Conservation (phyloP, 2,113 vertebrate genomes). For the Centropus unirufus region DNA sequence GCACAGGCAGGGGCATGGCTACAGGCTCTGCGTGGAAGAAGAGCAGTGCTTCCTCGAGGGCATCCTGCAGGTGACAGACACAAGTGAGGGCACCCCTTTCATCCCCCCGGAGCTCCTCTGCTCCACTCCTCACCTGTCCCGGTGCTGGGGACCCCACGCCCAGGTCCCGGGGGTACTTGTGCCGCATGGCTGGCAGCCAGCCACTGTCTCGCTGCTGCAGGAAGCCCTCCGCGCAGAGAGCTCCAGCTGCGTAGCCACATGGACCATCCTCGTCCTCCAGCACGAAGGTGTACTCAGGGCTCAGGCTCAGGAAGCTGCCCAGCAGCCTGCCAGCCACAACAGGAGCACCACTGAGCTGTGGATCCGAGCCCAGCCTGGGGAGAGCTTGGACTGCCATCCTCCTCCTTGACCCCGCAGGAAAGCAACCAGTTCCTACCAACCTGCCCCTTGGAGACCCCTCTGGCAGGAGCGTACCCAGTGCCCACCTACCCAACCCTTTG, state of each 20-base stretch:
- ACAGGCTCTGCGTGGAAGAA: slow-evolving; percentile 79
- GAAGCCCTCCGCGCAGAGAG: slow-evolving; percentile 80
- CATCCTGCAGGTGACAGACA: slow-evolving; percentile 65
- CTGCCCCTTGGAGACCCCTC: not conserved
- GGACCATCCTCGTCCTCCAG: slow-evolving; percentile 85
- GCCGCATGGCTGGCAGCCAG: slow-evolving; percentile 81
- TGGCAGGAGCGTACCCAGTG: not conserved
- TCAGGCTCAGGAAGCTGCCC: slow-evolving; percentile 82
- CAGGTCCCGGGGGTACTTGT: slow-evolving; percentile 36
- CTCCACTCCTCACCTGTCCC: slow-evolving; percentile 43
- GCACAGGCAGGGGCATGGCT: slow-evolving; percentile 82
- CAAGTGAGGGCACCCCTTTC: not conserved
- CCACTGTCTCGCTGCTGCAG: slow-evolving; percentile 79
- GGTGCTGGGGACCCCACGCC: not conserved
- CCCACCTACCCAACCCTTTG: too few relatives aligned
- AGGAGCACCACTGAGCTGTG: not conserved
- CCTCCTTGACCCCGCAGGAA: rapidly evolving
- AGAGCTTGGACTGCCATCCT: not conserved
- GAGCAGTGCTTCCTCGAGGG: slow-evolving; percentile 65
- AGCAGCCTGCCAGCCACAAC: slow-evolving; percentile 72
- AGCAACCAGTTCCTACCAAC: not conserved
- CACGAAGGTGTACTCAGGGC: slow-evolving; percentile 85
- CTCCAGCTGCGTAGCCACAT: slow-evolving; percentile 81
- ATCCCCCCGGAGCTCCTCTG: rapidly evolving
- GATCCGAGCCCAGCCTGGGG: not conserved